These are phyloP conservation scores for Rhincodon typus DNA, from an alignment of 2,797 vertebrate genomes.

Conservation along the genomic window DNA sequence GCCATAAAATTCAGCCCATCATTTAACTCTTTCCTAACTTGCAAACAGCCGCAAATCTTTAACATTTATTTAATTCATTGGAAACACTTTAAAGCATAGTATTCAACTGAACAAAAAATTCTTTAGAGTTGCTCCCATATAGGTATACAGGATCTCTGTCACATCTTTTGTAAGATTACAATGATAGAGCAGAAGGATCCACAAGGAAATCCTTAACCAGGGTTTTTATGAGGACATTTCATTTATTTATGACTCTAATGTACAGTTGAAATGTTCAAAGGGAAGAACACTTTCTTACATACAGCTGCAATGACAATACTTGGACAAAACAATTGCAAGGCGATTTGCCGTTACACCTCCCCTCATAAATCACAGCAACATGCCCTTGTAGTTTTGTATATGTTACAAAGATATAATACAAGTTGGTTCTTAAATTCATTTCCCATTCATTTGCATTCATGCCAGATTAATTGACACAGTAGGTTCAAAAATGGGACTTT, in stretches of 20 bases:
- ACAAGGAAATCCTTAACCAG: background rate
- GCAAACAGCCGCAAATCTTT: background rate
- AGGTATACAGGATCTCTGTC: background rate
- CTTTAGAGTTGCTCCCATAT: background rate
- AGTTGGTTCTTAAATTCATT: background rate
- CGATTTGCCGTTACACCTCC: background rate
- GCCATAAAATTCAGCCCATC: too few relatives aligned
- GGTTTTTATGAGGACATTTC: background rate
- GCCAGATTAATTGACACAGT: background rate
- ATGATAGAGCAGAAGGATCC: background rate
- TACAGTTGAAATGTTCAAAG: background rate
- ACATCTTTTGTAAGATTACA: background rate
- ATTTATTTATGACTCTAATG: background rate
- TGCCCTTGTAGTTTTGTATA: background rate
- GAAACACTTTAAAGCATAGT: too few relatives aligned
- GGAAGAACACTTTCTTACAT: background rate
- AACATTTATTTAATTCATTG: too few relatives aligned
- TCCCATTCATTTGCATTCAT: background rate
- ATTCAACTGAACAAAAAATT: background rate
- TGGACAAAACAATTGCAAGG: background rate
- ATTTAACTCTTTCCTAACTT: background rate
- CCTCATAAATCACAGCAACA: background rate
- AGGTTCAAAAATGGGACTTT: too few relatives aligned
- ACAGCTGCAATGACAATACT: background rate
- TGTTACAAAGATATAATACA: background rate